Conservation (phyloP, 1,140 invertebrate genomes). For the Leptestheria dahalacensis region DNA sequence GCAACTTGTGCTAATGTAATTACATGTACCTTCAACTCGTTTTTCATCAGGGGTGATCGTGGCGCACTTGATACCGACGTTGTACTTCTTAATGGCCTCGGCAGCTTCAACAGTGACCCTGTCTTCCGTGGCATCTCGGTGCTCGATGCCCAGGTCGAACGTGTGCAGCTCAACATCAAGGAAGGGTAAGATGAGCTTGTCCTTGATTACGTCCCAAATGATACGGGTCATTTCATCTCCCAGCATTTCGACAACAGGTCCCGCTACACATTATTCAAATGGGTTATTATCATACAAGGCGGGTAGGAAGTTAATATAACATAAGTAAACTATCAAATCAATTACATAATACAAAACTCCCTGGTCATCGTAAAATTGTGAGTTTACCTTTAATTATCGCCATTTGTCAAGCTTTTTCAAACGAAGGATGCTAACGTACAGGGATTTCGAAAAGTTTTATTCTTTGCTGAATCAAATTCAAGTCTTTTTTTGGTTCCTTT, state of each 20-base stretch:
- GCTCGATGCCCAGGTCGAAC: constrained; percentile 40
- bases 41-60: constrained; percentile 85
- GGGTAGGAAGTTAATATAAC: too few relatives aligned
- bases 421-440: too few relatives aligned
- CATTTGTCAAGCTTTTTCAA: too few relatives aligned
- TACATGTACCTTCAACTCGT: constrained; percentile 38
- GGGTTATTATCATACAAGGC: neutral
- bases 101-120: constrained; percentile 48
- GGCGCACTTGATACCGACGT: constrained; percentile 50
- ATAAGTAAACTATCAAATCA: too few relatives aligned
- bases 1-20: neutral
- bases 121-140: constrained; percentile 44
- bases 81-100: constrained; percentile 47
- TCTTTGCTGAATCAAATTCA: too few relatives aligned
- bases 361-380: too few relatives aligned
- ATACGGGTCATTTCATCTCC: constrained; percentile 53
- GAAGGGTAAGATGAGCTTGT: constrained; percentile 46
- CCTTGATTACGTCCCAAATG: constrained; percentile 47
- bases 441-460: too few relatives aligned
- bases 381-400: too few relatives aligned
- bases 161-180: constrained; percentile 42
- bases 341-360: too few relatives aligned
- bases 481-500: too few relatives aligned
- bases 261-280: constrained; percentile 11
- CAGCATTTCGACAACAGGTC: constrained; percentile 43